These are phyloP conservation scores for Bombus haemorrhoidalis DNA, from an alignment of 1,140 invertebrate genomes.

Conservation along the genomic window DNA sequence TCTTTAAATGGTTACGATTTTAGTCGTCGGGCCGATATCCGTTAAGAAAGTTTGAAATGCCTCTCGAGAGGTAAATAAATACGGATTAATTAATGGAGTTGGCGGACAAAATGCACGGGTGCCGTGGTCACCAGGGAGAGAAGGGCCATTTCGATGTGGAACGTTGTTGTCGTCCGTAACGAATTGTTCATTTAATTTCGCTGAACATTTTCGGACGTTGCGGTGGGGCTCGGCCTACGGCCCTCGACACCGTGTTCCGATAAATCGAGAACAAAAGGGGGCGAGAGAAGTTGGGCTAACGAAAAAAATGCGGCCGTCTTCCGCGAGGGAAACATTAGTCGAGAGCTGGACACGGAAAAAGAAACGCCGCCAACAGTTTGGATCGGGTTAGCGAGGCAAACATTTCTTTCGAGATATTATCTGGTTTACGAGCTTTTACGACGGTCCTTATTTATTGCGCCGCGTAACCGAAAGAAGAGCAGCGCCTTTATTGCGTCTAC, in stretches of 20 bases:
- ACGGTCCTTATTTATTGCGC: conserved; percentile 72
- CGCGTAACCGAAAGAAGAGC: conserved; percentile 46
- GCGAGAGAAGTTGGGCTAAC: not conserved
- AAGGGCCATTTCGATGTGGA: conserved; percentile 64
- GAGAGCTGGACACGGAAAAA: conserved; percentile 29
- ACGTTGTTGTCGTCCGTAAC: conserved; percentile 70
- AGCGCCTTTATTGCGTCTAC: conserved; percentile 49
- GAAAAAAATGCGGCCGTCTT: conserved; percentile 56
- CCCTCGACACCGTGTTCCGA: conserved; percentile 62
- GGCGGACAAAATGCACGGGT: conserved; percentile 46
- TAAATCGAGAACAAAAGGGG: conserved; percentile 60
- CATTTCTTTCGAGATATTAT: conserved; percentile 69
- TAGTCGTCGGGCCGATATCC: conserved; percentile 10
- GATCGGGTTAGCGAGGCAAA: conserved; percentile 45
- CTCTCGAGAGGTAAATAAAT: conserved; percentile 64
- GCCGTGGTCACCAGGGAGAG: conserved; percentile 56
- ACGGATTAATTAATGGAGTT: conserved; percentile 67
- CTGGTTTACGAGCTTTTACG: conserved; percentile 72
- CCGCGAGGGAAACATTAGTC: conserved; percentile 61
- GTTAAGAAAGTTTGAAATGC: conserved; percentile 59
- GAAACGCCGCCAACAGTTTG: conserved; percentile 43
- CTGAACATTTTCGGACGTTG: conserved; percentile 74
- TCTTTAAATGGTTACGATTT: not conserved
- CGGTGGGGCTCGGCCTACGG: conserved; percentile 57
- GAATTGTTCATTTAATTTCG: conserved; percentile 78